Evolutionary conservation across 2,797 vertebrate genomes (phyloP), one percentile per base, ranked within the genome.

Genomic region (Phoeniculus purpureus): DNA sequence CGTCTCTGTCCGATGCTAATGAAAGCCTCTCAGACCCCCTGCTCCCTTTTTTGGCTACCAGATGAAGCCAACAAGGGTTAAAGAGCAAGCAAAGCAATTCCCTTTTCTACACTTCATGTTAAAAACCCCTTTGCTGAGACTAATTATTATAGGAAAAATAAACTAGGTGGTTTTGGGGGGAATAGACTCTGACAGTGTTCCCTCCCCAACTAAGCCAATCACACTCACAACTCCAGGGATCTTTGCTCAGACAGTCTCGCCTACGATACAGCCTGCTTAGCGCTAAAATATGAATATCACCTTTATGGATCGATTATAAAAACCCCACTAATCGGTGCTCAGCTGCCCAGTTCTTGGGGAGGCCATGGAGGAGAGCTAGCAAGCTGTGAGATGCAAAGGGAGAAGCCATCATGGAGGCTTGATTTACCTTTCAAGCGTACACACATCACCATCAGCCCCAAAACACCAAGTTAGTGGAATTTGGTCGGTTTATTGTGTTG

Each of bases 241-340:
- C 87, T 94, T 76, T 78, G 76, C 93, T 90, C 84, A 90, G 93
- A 85, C 56, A 93, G 92, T 87, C 79, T 96, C 37, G 67, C 78
- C 90, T 91, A 92, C 56, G 37, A 91, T 89, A 76, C 61, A 92
- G 81, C 81, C 74, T 65, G 56, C 81, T 92, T 92, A 92, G 93
- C 90, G 87, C 92, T 89, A 94, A 96, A 95, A 94, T 89, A 94
- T 73, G 89, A 96, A 95, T 92, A 90, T 93, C 84, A 95, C 92
- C 95, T 95, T 94, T 94, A 92, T 27, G 62, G 91, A 77, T 74
- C 2, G 29, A 89, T 91, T 83, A 94, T 78, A 81, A 93, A 92
- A 95, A 82, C 85, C 82, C 71, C 45, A 19, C 85, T 32, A 70
- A 80, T 73, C 78, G 29, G 73, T 51, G 45, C 43, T 7, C 22